Percentiles rank a stretch among this genome's conserved stretches.
Evolutionary conservation across 1,140 invertebrate species (phyloP).

Genomic region (Lutraria rhynchaena): DNA sequence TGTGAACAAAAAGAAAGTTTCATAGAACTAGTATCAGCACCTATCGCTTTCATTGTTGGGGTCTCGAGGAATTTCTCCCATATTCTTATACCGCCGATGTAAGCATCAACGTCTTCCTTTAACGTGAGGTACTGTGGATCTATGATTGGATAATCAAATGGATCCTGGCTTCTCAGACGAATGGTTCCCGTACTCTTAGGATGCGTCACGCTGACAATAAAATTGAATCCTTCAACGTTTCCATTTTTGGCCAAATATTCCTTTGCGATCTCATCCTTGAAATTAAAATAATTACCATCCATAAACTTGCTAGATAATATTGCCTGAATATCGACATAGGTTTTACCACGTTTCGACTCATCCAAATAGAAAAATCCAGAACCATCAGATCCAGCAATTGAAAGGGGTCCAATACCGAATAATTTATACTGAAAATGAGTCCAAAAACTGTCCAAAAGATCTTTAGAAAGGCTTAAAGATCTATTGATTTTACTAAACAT

Average conservation of each 20-base stretch:
- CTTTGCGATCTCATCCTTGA: slow-evolving; percentile 13
- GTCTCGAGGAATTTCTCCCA: slow-evolving; percentile 36
- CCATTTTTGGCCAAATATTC: slow-evolving; percentile 6
- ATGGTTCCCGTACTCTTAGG: slow-evolving; percentile 74
- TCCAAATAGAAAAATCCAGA: slow-evolving; percentile 26
- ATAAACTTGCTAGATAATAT: not conserved
- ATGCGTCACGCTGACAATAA: slow-evolving; percentile 34
- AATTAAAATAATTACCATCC: not conserved
- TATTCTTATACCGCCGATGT: slow-evolving; percentile 31
- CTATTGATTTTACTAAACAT: slow-evolving; percentile 34
- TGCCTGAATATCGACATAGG: slow-evolving; percentile 20
- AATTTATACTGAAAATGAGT: slow-evolving; percentile 12
- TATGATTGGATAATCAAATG: slow-evolving; percentile 90
- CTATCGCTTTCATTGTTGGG: slow-evolving; percentile 27
- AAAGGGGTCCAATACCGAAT: slow-evolving; percentile 26
- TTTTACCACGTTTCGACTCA: not conserved
- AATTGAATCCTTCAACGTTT: slow-evolving; percentile 14
- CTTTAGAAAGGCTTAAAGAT: slow-evolving; percentile 6
- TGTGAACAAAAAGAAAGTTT: slow-evolving; percentile 45
- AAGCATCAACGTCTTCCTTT: slow-evolving; percentile 61
- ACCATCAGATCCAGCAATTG: slow-evolving; percentile 26
- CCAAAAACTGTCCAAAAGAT: not conserved
- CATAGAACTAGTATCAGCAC: slow-evolving; percentile 5
- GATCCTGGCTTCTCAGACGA: slow-evolving; percentile 85
- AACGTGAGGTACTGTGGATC: slow-evolving; percentile 85